phyloP scores from a whole-genome alignment of 64 coral and sea anemone genomes.

The Montipora foliosa region DNA sequence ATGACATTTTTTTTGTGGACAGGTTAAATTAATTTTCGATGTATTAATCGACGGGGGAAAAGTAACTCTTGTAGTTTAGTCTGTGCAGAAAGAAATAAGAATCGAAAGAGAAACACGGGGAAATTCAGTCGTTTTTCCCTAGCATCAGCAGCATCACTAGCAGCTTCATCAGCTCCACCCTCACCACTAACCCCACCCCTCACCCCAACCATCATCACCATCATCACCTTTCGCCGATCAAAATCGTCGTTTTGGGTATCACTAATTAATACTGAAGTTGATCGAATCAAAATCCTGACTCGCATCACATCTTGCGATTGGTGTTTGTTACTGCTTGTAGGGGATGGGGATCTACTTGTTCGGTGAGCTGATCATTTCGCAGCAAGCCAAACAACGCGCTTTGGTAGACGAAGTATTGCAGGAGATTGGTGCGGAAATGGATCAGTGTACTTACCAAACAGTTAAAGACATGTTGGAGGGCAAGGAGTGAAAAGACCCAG shows the following conservation, averaged over 20 bases:
- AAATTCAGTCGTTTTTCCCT: too few species aligned
- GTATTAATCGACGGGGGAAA: too few species aligned
- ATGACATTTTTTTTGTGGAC: background rate
- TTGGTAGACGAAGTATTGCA: constrained; percentile 84
- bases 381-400: constrained; percentile 76
- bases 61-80: too few species aligned
- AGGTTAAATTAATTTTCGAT: background rate
- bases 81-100: too few species aligned
- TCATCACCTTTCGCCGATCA: too few species aligned
- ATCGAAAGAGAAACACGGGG: too few species aligned
- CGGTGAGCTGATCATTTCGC: constrained; percentile 94
- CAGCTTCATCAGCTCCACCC: too few species aligned
- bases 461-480: constrained; percentile 93
- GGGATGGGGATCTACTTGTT: constrained; percentile 99
- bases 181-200: too few species aligned
- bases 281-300: background rate
- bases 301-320: background rate
- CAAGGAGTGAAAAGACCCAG: constrained; percentile 19
- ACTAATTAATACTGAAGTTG: too few species aligned
- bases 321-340: background rate
- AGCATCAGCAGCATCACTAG: too few species aligned
- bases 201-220: too few species aligned
- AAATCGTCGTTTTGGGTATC: too few species aligned
- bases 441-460: constrained; percentile 90
- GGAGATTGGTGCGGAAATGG: constrained; percentile 93